These are phyloP conservation scores for Stenichneumon culpator DNA, from an alignment of 2,888 invertebrate genomes.

Conservation along the genomic window DNA sequence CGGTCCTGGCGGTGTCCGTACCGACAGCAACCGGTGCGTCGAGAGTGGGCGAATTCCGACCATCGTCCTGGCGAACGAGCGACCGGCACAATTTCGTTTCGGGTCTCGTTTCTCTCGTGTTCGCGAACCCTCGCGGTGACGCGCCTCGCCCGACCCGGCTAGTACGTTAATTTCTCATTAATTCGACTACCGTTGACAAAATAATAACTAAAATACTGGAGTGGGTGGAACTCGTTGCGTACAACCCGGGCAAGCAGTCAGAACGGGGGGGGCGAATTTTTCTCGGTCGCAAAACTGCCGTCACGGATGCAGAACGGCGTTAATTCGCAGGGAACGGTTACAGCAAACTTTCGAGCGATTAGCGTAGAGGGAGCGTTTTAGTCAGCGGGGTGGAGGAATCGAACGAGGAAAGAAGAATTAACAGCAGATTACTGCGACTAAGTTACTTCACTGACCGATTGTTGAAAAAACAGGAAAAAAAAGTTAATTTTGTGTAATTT, in stretches of 20 bases:
- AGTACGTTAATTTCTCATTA: constrained; percentile 59
- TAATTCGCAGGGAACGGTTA: neutral
- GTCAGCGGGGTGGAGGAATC: no score
- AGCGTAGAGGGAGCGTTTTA: no score
- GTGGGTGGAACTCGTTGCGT: neutral
- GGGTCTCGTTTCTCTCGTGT: constrained; percentile 61
- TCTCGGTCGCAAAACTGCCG: neutral
- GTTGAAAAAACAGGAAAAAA: no score
- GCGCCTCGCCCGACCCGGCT: constrained; percentile 23
- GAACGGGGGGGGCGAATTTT: neutral
- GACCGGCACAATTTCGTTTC: constrained; percentile 63
- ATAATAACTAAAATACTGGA: neutral
- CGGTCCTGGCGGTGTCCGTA: constrained; percentile 30
- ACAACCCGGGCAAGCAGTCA: neutral
- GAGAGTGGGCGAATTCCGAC: neutral
- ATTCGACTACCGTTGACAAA: constrained; percentile 20
- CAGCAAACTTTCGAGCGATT: no score
- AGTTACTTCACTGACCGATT: no score
- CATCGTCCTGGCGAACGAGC: constrained; percentile 45
- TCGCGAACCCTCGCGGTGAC: constrained; percentile 33
- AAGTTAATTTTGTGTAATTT: no score
- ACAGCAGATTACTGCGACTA: no score
- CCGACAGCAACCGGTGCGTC: constrained; percentile 28
- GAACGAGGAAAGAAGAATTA: no score
- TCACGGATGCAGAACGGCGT: neutral